Evolutionary conservation across 2,888 invertebrate genomes (phyloP), one percentile per base, ranked within the genome.

Genomic region (Colostygia pectinataria): DNA sequence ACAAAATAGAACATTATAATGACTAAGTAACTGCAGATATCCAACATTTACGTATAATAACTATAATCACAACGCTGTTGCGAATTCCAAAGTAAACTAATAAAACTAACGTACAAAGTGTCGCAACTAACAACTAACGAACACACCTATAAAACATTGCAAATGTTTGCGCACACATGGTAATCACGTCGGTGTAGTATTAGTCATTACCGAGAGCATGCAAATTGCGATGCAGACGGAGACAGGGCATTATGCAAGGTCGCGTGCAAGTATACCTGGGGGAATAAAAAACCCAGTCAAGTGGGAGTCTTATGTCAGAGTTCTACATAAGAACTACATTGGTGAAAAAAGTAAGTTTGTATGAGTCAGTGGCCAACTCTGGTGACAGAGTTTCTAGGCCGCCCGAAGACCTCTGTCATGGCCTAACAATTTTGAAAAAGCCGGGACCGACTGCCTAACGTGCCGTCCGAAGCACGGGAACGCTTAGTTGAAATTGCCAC

Each of bases 201-300:
- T 56, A 60, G 58, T 63, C 58, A 62, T 63, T 66, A 63, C 57
- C 48, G 53, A 59, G 57, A 47, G 32, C 42, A 59, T 57, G 67
- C 65, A 67, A 69, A 68, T 63, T 60, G 57, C 50, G 53, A 59
- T 56, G 61, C 61, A 59, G 42, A 29, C 59, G 56, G 41, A 43
- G 54, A 43, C 51, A 46, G 39, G 53, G 43, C 59, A 71, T 71
- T 72, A 71, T 71, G 71, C 73, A 48, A 53, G 56, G 55, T 45
- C 71, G 63, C 71, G 71, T 53, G 32, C 63, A 27, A 39, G 37
- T 39, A 34, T 52, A 49, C 55, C 40, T 44, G 37, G 41, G 41
- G 48, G 40, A 43, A 33, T 49, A 61, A 58, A 62, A 58, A 59
- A 45, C 45, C 46, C 58, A 59, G 58, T 61, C 59, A 56, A 64